Conservation (phyloP, 1,140 invertebrate species). For the Daktulosphaira vitifoliae region DNA sequence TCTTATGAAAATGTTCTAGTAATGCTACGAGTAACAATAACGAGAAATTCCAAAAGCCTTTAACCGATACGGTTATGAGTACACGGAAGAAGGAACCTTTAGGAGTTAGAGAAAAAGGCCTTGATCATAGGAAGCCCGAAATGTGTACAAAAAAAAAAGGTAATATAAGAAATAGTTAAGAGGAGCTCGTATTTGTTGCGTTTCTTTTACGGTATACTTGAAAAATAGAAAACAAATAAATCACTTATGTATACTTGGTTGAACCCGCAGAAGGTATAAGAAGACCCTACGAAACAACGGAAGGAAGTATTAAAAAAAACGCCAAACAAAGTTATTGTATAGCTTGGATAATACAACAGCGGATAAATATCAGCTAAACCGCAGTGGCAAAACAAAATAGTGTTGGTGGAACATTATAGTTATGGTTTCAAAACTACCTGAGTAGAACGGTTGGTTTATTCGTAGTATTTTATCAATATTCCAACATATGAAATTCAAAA, state of each 20-base stretch:
- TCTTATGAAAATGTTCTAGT: too few relatives aligned
- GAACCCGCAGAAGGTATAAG: not conserved
- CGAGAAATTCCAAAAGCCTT: not conserved
- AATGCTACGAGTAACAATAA: not conserved
- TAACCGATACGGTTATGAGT: not conserved
- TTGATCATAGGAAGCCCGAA: not conserved
- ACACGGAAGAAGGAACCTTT: not conserved
- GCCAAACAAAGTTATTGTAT: too few relatives aligned
- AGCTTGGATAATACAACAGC: too few relatives aligned
- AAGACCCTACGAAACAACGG: too few relatives aligned
- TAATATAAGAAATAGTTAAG: constrained; percentile 11
- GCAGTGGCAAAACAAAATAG: too few relatives aligned
- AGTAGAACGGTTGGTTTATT: too few relatives aligned
- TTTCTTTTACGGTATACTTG: not conserved
- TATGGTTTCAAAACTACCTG: too few relatives aligned
- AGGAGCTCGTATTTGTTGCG: constrained; percentile 8
- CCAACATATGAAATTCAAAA: too few relatives aligned
- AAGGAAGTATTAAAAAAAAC: too few relatives aligned
- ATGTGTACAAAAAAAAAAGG: not conserved
- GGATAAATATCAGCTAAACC: too few relatives aligned
- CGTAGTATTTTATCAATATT: too few relatives aligned
- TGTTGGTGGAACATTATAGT: too few relatives aligned
- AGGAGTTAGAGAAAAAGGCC: not conserved
- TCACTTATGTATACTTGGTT: constrained; percentile 22
- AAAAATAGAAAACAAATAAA: constrained; percentile 24